Evolutionary conservation across 2,797 vertebrate genomes (phyloP).

Genomic region (Helostoma temminkii): DNA sequence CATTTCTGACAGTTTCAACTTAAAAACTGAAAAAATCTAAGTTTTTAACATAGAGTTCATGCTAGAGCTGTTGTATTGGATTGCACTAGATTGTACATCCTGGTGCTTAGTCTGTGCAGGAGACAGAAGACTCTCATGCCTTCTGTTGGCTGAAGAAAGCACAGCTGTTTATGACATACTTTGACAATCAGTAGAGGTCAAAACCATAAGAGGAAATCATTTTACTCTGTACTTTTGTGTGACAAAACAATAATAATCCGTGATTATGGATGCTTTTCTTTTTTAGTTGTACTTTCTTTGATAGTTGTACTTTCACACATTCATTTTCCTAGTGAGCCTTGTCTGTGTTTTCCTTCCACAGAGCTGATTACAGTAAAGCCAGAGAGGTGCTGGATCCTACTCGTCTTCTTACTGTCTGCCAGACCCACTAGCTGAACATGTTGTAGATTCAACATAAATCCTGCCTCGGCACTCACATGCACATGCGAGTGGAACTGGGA

Average conservation of each 20-base stretch:
- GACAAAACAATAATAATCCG: slow-evolving; percentile 43
- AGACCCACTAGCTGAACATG: slow-evolving; percentile 49
- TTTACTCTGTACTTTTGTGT: slow-evolving; percentile 58
- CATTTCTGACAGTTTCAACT: too few species aligned
- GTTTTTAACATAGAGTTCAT: too few species aligned
- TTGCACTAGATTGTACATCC: too few species aligned
- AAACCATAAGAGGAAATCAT: slow-evolving; percentile 47
- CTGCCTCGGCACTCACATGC: slow-evolving; percentile 36
- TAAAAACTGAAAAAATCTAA: too few species aligned
- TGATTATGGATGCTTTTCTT: too few species aligned
- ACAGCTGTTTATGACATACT: too few species aligned
- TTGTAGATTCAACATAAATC: slow-evolving; percentile 60
- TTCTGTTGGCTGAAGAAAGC: too few species aligned
- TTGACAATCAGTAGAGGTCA: slow-evolving; percentile 67
- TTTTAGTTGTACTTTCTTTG: slow-evolving; percentile 43
- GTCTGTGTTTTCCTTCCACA: slow-evolving; percentile 39
- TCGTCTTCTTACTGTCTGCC: slow-evolving; percentile 38
- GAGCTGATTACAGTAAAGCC: slow-evolving; percentile 43
- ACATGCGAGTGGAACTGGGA: slow-evolving; percentile 31
- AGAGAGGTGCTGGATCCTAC: slow-evolving; percentile 18
- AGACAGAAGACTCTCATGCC: slow-evolving; percentile 56
- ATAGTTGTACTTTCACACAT: slow-evolving; percentile 47
- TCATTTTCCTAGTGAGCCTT: slow-evolving; percentile 29
- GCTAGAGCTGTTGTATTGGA: too few species aligned
- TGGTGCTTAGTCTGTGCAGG: too few species aligned